Base-by-base conservation (phyloP, 2,797 vertebrate genomes). In the Microchirus variegatus region DNA sequence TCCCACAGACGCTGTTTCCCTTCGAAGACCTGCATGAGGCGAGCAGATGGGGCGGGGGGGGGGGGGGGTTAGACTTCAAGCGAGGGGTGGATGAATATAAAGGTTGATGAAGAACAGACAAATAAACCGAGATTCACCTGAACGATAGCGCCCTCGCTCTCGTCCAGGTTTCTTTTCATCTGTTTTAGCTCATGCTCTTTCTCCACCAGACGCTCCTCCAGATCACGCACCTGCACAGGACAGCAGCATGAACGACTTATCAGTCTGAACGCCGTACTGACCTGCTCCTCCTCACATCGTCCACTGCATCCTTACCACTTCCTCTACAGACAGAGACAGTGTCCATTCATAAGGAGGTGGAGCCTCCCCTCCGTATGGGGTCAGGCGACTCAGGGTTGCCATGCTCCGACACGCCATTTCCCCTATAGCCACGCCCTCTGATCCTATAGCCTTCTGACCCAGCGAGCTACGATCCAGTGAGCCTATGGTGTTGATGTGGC, bases 1-100 rank as follows among this genome's bases (percentile, higher is more conserved):
- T 96, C 94, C 97, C 97, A 98, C 68, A 98, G 86, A 47, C 95
- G 94, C 91, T 98, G 97, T 85, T 97, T 98, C 63, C 96, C 96
- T 78, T 98, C 96, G 65, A 97, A 96, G 10, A 93, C 96, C 97
- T 99, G 89, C 57, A 37, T 44, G 54, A 2, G 17, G 16, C 0
- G 9, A 74, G 50, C 61, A 49, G 45, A 71, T 63, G 52, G 19
- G 22, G 19, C n/a, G 19, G 4, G 19, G 19, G 19, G 19, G 19
- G 19, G 19, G 19, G 19, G 22, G 46, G 59, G 64, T 70, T 38
- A 73, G 36, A 53, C 44, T 26, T 73, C 35, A 73, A 31, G 31
- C 31, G 31, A 31, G 59, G 57, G 37, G 36, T 5, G 11, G 50
- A 26, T 9, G 1, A 19, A 37, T 19, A 35, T 2, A 22, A 9